A percentile compares a stretch with the other conserved stretches of the same genome.
These are phyloP conservation scores for Volucella zonaria DNA, from an alignment of 2,888 invertebrate genomes.

Conservation along the genomic window DNA sequence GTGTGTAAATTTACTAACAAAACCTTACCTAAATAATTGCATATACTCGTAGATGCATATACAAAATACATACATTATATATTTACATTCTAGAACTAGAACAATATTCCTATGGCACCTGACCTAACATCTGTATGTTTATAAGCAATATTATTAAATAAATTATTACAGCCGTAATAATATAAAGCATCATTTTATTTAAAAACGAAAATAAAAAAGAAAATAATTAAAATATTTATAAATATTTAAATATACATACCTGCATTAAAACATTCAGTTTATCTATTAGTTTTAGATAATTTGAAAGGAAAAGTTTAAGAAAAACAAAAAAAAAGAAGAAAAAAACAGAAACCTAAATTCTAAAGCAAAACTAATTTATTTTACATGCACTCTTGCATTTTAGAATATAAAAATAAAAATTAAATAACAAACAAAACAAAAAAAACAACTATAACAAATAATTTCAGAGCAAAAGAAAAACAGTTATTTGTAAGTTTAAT, in stretches of 20 bases:
- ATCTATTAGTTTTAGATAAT: conserved; percentile 34
- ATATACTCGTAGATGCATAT: conserved; percentile 21
- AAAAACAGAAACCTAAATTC: conserved; percentile 48
- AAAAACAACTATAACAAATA: conserved; percentile 1
- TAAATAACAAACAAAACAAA: conserved; percentile 17
- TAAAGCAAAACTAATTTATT: conserved; percentile 59
- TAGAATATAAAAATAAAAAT: conserved; percentile 23
- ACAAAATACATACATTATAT: conserved; percentile 2
- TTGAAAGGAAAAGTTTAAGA: neutral
- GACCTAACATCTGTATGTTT: conserved; percentile 69
- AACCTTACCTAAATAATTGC: conserved; percentile 3
- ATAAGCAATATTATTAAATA: conserved; percentile 69
- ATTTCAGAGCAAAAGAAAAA: conserved; percentile 10
- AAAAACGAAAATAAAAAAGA: conserved; percentile 13
- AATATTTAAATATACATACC: conserved; percentile 28
- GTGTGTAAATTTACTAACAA: conserved; percentile 3
- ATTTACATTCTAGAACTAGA: conserved; percentile 59
- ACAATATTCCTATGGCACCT: conserved; percentile 67
- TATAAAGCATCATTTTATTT: conserved; percentile 41
- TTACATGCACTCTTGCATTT: conserved; percentile 72
- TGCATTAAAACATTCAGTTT: conserved; percentile 53
- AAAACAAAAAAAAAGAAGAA: conserved; percentile 29
- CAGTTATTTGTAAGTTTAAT: conserved; percentile 60
- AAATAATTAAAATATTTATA: conserved; percentile 44
- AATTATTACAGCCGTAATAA: conserved; percentile 62